These are phyloP conservation scores for Myotis vivesi DNA, from an alignment of 2,797 vertebrate genomes.

Conservation along the genomic window DNA sequence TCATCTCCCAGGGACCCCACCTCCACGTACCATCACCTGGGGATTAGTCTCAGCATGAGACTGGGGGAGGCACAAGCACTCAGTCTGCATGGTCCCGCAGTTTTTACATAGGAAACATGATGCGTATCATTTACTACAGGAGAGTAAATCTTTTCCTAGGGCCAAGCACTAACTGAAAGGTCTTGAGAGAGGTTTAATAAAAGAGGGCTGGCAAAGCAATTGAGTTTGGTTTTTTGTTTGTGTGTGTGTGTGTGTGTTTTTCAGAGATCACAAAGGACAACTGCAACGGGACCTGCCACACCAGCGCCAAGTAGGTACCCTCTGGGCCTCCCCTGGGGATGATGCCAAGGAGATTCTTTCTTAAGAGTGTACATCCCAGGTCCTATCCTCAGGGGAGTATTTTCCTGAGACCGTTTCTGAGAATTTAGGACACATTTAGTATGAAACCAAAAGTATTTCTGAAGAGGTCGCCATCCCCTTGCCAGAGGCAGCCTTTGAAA, in stretches of 20 bases:
- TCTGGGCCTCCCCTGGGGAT: neutral
- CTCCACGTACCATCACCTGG: neutral
- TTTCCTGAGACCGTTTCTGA: neutral
- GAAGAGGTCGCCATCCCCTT: neutral
- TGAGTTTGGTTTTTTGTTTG: neutral
- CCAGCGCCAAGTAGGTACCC: slow-evolving; percentile 93
- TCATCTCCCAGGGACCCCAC: neutral
- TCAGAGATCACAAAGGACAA: slow-evolving; percentile 89
- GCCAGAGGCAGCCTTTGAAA: neutral
- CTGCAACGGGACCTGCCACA: slow-evolving; percentile 91
- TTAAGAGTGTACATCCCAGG: neutral
- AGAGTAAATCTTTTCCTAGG: neutral
- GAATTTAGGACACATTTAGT: neutral
- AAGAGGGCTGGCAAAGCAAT: neutral
- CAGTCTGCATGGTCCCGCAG: neutral
- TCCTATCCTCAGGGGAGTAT: neutral
- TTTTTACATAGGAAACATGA: neutral
- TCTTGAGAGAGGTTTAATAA: neutral
- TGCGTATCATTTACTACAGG: neutral
- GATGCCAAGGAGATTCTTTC: neutral
- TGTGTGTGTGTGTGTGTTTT: slow-evolving; percentile 51
- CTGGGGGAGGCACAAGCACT: neutral
- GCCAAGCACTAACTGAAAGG: neutral
- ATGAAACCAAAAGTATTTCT: neutral
- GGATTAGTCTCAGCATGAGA: neutral